phyloP scores from a whole-genome alignment of 2,113 vertebrate genomes.

The Pyrgilauda ruficollis region DNA sequence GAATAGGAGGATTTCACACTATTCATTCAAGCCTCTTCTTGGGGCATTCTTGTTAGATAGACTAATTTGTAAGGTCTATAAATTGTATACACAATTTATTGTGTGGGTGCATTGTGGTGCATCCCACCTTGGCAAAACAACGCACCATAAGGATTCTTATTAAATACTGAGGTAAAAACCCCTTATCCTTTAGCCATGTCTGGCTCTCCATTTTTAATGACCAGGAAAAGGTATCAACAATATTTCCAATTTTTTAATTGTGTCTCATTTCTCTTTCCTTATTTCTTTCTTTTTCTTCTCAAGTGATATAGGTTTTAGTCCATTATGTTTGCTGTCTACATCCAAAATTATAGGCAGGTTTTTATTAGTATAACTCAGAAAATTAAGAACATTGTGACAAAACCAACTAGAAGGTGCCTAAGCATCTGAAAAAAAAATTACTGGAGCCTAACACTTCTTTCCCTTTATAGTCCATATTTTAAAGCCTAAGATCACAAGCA shows the following conservation, averaged over 20 bases:
- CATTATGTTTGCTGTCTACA: background rate
- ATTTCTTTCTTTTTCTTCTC: background rate
- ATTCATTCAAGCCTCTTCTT: background rate
- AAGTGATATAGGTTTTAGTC: background rate
- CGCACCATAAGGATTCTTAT: background rate
- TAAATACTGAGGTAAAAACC: background rate
- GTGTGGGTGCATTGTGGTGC: accelerated
- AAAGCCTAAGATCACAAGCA: background rate
- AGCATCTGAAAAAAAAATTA: background rate
- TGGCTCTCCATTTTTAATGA: background rate
- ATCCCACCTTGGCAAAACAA: accelerated
- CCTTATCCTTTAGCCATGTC: background rate
- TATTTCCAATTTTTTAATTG: background rate
- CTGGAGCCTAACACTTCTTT: background rate
- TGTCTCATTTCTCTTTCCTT: background rate
- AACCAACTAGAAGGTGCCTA: background rate
- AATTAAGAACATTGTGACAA: background rate
- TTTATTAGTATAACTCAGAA: background rate
- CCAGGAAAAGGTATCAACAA: background rate
- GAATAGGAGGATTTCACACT: background rate
- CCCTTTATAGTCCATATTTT: background rate
- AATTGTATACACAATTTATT: accelerated
- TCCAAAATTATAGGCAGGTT: background rate
- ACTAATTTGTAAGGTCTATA: background rate
- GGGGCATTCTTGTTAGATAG: background rate